These are phyloP conservation scores for Spongia lamella DNA, from an alignment of 37 sponge, comb jelly and placozoan genomes.

Conservation along the genomic window DNA sequence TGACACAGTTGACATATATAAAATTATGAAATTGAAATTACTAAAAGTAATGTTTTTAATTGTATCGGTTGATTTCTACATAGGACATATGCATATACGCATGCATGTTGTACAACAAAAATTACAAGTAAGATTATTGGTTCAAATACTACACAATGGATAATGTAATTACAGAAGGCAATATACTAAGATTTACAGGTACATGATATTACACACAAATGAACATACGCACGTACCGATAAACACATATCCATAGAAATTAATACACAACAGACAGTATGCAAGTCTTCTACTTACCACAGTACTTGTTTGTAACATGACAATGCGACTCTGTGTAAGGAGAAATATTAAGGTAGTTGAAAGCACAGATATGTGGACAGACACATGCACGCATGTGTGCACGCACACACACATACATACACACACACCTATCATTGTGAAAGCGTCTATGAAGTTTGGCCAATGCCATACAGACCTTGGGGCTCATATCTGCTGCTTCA, in stretches of 20 bases:
- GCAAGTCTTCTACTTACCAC: background rate
- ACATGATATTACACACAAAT: no score
- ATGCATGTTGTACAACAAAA: no score
- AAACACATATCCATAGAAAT: background rate
- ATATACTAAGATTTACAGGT: no score
- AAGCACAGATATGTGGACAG: background rate
- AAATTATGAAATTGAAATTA: no score
- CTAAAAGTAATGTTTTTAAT: no score
- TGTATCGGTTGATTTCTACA: no score
- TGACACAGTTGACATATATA: no score
- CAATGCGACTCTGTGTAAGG: conserved; percentile 10
- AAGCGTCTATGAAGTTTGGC: conserved; percentile 35
- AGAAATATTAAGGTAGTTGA: background rate
- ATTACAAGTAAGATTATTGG: no score
- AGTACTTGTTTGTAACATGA: conserved; percentile 41
- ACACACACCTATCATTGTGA: conserved; percentile 35
- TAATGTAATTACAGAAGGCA: no score
- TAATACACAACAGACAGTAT: background rate
- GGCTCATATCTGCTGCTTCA: conserved; percentile 7
- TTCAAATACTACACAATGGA: no score
- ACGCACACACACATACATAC: background rate
- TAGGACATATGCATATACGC: no score
- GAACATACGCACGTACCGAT: background rate
- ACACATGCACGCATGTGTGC: no score
- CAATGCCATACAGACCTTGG: conserved; percentile 20